These are phyloP conservation scores for Pterocles gutturalis DNA, from an alignment of 2,113 vertebrate genomes.

Conservation along the genomic window DNA sequence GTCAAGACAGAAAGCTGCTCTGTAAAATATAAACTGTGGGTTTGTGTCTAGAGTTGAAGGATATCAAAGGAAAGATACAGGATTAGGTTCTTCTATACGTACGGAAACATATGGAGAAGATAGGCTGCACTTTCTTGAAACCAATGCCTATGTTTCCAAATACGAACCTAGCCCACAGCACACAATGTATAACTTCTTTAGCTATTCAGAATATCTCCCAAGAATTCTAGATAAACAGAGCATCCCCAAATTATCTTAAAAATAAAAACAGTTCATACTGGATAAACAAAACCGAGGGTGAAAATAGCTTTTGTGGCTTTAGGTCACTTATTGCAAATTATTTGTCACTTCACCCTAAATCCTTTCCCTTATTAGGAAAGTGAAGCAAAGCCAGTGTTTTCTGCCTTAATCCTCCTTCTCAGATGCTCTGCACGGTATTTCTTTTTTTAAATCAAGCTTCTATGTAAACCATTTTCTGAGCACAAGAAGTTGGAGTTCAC, in stretches of 20 bases:
- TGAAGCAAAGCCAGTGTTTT: conserved; percentile 61
- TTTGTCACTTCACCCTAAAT: conserved; percentile 18
- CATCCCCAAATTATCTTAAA: not conserved
- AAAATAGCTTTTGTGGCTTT: conserved; percentile 23
- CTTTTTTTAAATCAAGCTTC: not conserved
- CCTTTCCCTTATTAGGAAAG: conserved; percentile 46
- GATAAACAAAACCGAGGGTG: not conserved
- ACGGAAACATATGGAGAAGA: not conserved
- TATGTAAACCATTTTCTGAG: conserved; percentile 47
- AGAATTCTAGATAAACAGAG: not conserved
- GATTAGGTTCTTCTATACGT: not conserved
- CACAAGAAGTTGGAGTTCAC: conserved; percentile 48
- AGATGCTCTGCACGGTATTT: conserved; percentile 29
- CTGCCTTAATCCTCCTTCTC: conserved; percentile 41
- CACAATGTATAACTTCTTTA: not conserved
- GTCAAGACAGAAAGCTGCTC: conserved; percentile 1
- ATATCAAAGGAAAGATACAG: not conserved
- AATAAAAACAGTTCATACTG: not conserved
- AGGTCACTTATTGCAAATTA: not conserved
- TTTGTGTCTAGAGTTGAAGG: not conserved
- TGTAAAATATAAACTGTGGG: not conserved
- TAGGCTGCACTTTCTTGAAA: not conserved
- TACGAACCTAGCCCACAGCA: not conserved
- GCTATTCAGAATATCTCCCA: not conserved
- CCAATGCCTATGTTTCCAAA: not conserved